Percentiles rank a stretch among this genome's conserved stretches.
phyloP scores from a whole-genome alignment of 2,888 invertebrate genomes.

The Miltochrista miniata region DNA sequence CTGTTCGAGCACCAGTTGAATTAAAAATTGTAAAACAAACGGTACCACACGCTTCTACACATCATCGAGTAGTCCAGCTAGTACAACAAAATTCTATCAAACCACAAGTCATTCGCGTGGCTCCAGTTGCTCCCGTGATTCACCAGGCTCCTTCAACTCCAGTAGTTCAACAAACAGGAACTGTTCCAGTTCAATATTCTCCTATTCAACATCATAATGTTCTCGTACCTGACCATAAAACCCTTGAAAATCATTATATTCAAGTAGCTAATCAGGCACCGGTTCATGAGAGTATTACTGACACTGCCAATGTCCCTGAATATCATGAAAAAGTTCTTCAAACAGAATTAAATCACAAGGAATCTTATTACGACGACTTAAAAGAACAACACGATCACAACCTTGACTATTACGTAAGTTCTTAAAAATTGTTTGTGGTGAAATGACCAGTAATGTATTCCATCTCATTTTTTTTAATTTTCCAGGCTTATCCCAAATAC shows the following conservation, averaged over 20 bases:
- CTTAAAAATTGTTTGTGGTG: background rate
- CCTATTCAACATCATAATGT: background rate
- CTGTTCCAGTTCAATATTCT: background rate
- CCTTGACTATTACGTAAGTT: slow-evolving; percentile 59
- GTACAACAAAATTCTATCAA: slow-evolving; percentile 11
- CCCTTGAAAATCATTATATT: too few relatives aligned
- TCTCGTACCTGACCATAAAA: background rate
- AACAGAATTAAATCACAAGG: slow-evolving; percentile 4
- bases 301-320: background rate
- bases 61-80: slow-evolving; percentile 17
- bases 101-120: slow-evolving; percentile 3
- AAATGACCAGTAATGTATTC: too few relatives aligned
- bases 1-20: slow-evolving; percentile 41
- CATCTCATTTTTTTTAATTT: slow-evolving; percentile 1
- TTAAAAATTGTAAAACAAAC: slow-evolving; percentile 21
- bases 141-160: slow-evolving; percentile 2
- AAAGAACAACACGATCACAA: slow-evolving; percentile 39
- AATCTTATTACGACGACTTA: slow-evolving; percentile 25
- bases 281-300: background rate
- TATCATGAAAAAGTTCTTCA: background rate
- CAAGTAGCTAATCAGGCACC: background rate
- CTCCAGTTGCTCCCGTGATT: background rate
- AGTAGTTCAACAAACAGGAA: background rate
- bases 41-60: slow-evolving; percentile 16
- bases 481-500: slow-evolving; percentile 77